Evolutionary conservation across 2,113 vertebrate genomes (phyloP).

Genomic region (Triplophysa rosa): DNA sequence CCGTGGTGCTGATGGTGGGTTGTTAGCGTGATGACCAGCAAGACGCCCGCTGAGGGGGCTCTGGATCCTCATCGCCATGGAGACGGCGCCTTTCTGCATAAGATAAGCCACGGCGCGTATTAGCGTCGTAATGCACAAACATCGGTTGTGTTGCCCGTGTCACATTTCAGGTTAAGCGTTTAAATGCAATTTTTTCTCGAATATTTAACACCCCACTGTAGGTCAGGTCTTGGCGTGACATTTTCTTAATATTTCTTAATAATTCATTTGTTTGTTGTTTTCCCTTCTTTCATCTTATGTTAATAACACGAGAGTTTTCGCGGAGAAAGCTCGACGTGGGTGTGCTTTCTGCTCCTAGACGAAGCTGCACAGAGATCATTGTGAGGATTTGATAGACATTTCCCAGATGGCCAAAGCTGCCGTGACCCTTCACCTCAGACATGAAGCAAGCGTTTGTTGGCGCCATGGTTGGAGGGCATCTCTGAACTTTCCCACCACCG

Average conservation of each 20-base stretch:
- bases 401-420: conserved; percentile 36
- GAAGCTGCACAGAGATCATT: conserved; percentile 2
- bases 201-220: neutral
- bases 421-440: conserved; percentile 46
- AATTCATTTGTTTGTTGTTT: neutral
- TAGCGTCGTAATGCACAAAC: neutral
- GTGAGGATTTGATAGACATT: conserved; percentile 10
- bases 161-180: conserved; percentile 2
- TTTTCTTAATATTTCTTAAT: conserved; percentile 16
- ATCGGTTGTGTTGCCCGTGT: neutral
- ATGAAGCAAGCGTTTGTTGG: conserved; percentile 49
- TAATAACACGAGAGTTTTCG: neutral
- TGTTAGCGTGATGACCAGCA: conserved; percentile 39
- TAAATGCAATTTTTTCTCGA: conserved; percentile 1
- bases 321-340: conserved; percentile 11
- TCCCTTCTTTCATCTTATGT: conserved; percentile 17
- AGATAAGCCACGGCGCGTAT: neutral
- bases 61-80: conserved; percentile 37
- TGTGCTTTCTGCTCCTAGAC: conserved; percentile 31
- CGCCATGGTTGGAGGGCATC: conserved; percentile 12
- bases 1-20: conserved; percentile 49
- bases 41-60: conserved; percentile 22
- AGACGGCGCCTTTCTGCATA: conserved; percentile 18
- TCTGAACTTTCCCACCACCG: conserved; percentile 47
- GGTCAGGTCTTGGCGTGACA: conserved; percentile 5